phyloP scores from a whole-genome alignment of 2,113 vertebrate species.

The Lamprologus speciosus region DNA sequence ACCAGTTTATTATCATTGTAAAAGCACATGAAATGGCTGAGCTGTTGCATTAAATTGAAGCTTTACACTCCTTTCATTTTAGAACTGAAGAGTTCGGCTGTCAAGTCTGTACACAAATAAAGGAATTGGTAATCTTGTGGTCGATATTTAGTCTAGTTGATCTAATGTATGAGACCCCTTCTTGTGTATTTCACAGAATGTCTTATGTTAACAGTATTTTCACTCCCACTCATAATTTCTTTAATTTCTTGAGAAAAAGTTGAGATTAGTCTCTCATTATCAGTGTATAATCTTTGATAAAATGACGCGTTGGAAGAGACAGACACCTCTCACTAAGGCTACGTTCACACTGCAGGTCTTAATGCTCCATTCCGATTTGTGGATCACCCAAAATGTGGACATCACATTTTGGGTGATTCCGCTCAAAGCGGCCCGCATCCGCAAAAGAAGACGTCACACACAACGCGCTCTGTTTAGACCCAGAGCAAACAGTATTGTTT shows the following conservation, averaged over 20 bases:
- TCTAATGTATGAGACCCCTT: background rate
- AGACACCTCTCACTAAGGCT: background rate
- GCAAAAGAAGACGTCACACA: too few relatives aligned
- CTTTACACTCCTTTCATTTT: background rate
- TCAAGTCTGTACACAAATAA: background rate
- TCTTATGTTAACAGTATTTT: background rate
- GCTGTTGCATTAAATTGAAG: background rate
- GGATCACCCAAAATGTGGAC: too few relatives aligned
- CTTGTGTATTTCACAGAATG: background rate
- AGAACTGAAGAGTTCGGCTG: background rate
- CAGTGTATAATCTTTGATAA: background rate
- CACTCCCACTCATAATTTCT: background rate
- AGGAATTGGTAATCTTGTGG: background rate
- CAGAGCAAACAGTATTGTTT: too few relatives aligned
- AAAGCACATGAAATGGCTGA: background rate
- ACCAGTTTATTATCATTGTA: background rate
- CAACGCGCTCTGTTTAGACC: too few relatives aligned
- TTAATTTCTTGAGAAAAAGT: background rate
- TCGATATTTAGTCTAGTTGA: fast-evolving
- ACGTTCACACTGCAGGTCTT: too few relatives aligned
- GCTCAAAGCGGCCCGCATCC: too few relatives aligned
- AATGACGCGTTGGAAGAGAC: background rate
- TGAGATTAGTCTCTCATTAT: background rate
- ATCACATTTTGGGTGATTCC: too few relatives aligned
- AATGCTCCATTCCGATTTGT: too few relatives aligned